A percentile compares a stretch with the other conserved stretches of the same genome.
phyloP scores from a whole-genome alignment of 1,140 invertebrate genomes.

The Ditylenchus dipsaci region DNA sequence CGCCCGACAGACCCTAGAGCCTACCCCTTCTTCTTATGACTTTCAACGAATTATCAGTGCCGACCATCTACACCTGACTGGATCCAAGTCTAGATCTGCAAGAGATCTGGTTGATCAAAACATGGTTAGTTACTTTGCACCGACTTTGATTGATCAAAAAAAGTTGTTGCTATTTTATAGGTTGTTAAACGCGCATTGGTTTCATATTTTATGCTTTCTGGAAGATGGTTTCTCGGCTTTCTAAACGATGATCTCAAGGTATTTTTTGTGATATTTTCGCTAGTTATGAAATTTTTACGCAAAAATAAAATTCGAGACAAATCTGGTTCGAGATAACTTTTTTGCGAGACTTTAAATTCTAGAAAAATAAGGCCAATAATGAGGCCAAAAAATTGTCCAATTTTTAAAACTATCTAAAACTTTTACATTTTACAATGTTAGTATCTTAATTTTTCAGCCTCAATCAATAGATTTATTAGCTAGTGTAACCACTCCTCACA shows the following conservation, averaged over 20 bases:
- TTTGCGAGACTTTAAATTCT: too few relatives aligned
- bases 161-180: not conserved
- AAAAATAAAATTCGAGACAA: too few relatives aligned
- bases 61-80: not conserved
- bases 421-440: too few relatives aligned
- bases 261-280: slow-evolving; percentile 6
- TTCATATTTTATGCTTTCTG: slow-evolving; percentile 18
- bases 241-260: slow-evolving; percentile 40
- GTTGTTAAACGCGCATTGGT: slow-evolving; percentile 20
- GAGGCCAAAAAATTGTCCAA: too few relatives aligned
- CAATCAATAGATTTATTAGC: slow-evolving; percentile 4
- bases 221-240: slow-evolving; percentile 39
- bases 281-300: slow-evolving; percentile 1
- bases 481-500: not conserved
- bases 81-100: not conserved
- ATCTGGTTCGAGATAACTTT: too few relatives aligned
- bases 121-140: not conserved
- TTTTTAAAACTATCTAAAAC: too few relatives aligned
- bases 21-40: not conserved
- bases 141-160: not conserved
- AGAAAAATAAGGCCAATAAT: too few relatives aligned
- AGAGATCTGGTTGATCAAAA: not conserved
- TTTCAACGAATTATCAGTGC: slow-evolving; percentile 6
- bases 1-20: slow-evolving; percentile 10
- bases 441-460: slow-evolving; percentile 9